A percentile compares a stretch with the other conserved stretches of the same genome.
These are phyloP conservation scores for Macrobrachium nipponense DNA, from an alignment of 1,140 invertebrate genomes.

Conservation along the genomic window DNA sequence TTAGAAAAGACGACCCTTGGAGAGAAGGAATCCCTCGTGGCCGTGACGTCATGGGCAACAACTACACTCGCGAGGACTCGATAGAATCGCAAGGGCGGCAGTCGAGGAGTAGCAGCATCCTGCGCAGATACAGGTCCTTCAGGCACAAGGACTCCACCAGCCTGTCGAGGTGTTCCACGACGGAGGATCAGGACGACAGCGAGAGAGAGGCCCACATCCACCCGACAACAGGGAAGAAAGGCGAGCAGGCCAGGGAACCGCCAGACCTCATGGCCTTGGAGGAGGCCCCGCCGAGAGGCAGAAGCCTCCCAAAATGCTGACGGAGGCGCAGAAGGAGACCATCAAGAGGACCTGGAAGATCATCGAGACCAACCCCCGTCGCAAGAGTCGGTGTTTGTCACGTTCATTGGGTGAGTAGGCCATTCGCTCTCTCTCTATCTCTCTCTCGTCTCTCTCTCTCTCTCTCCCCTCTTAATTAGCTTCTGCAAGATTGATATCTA, in stretches of 20 bases:
- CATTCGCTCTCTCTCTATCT: too few relatives aligned
- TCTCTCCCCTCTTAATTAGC: too few relatives aligned
- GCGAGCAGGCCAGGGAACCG: background rate
- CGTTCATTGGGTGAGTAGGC: slow-evolving; percentile 52
- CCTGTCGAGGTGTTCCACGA: background rate
- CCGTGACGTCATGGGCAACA: slow-evolving; percentile 23
- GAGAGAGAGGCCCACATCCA: background rate
- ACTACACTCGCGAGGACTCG: slow-evolving; percentile 34
- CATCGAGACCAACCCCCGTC: slow-evolving; percentile 39
- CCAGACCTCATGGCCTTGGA: background rate
- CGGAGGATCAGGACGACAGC: background rate
- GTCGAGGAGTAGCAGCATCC: slow-evolving; percentile 40
- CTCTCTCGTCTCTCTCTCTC: too few relatives aligned
- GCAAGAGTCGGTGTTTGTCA: slow-evolving; percentile 45
- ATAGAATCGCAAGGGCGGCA: slow-evolving; percentile 18
- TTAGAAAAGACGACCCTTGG: too few relatives aligned
- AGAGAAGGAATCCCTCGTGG: too few relatives aligned
- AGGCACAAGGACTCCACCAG: slow-evolving; percentile 2
- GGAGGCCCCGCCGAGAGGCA: background rate
- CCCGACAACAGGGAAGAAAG: background rate
- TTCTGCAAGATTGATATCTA: too few relatives aligned
- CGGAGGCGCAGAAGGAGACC: slow-evolving; percentile 65
- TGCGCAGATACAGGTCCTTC: slow-evolving; percentile 36
- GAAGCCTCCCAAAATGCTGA: slow-evolving; percentile 64
- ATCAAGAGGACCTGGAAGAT: slow-evolving; percentile 53